These are phyloP conservation scores for Porites evermanni DNA, from an alignment of 92 coral and sea anemone genomes.

Conservation along the genomic window DNA sequence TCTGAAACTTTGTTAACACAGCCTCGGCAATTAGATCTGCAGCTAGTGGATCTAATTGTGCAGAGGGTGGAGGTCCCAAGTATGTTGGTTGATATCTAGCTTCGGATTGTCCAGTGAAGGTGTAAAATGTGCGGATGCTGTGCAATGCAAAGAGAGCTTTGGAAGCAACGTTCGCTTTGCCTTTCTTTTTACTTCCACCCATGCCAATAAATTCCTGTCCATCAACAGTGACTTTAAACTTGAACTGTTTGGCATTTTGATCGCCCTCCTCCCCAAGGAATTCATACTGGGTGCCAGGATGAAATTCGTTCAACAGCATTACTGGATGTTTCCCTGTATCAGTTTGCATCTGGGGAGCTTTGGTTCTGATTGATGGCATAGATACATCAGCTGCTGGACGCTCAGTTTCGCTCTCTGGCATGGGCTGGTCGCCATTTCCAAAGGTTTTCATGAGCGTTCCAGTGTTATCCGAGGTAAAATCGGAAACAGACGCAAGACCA, in stretches of 20 bases:
- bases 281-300: slow-evolving; percentile 73
- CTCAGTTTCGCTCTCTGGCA: slow-evolving; percentile 12
- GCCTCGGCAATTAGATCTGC: slow-evolving; percentile 92
- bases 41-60: slow-evolving; percentile 70
- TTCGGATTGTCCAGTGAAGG: slow-evolving; percentile 39
- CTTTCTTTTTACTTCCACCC: slow-evolving; percentile 89
- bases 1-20: slow-evolving; percentile 74
- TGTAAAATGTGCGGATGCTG: slow-evolving; percentile 59
- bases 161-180: slow-evolving; percentile 83
- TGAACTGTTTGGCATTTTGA: slow-evolving; percentile 72
- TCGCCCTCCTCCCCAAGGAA: slow-evolving; percentile 76
- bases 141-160: slow-evolving; percentile 77
- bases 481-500: background rate
- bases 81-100: slow-evolving; percentile 21
- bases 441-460: slow-evolving; percentile 54
- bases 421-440: slow-evolving; percentile 47
- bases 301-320: slow-evolving; percentile 74
- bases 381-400: slow-evolving; percentile 7
- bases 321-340: slow-evolving; percentile 85
- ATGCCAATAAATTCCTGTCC: slow-evolving; percentile 78
- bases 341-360: slow-evolving; percentile 29
- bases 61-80: slow-evolving; percentile 61
- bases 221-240: slow-evolving; percentile 71
- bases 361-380: slow-evolving; percentile 1
- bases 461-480: slow-evolving; percentile 65